Evolutionary conservation across 2,888 invertebrate species (phyloP).

Genomic region (Cheilosia pagana): DNA sequence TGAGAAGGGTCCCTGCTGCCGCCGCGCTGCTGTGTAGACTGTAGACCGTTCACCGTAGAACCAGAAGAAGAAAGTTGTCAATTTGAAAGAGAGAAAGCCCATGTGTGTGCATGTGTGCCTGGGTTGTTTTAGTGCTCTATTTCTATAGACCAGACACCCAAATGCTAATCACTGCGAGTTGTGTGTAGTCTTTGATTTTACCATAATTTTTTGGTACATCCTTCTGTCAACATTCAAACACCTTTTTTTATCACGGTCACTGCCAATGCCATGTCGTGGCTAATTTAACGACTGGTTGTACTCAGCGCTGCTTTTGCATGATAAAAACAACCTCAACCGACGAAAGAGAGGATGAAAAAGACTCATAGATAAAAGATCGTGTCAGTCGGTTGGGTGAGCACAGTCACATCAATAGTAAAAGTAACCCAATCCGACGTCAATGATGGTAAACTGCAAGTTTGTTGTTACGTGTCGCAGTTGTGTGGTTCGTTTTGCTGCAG

Average conservation of each 20-base stretch:
- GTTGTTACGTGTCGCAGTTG: too few species aligned
- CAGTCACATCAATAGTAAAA: neutral
- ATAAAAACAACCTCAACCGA: neutral
- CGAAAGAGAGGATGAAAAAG: slow-evolving; percentile 14
- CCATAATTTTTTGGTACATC: neutral
- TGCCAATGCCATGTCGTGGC: slow-evolving; percentile 40
- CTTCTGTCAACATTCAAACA: neutral
- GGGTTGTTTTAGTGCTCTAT: neutral
- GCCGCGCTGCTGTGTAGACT: too few species aligned
- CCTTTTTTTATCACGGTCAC: slow-evolving; percentile 25
- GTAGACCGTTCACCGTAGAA: too few species aligned
- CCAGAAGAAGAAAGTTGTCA: neutral
- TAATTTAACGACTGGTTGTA: slow-evolving; percentile 16
- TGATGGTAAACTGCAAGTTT: too few species aligned
- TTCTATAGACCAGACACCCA: too few species aligned
- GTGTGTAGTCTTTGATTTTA: neutral
- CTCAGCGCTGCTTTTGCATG: neutral
- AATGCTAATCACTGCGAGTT: too few species aligned
- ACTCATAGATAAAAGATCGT: slow-evolving; percentile 10
- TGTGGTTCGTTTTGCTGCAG: too few species aligned
- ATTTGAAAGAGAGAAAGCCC: neutral
- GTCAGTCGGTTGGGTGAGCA: slow-evolving; percentile 16
- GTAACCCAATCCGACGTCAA: neutral
- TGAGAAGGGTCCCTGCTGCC: neutral
- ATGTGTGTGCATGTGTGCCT: neutral